A percentile compares a stretch with the other conserved stretches of the same genome.
phyloP scores from a whole-genome alignment of 2,797 vertebrate species.

The Decapterus maruadsi region DNA sequence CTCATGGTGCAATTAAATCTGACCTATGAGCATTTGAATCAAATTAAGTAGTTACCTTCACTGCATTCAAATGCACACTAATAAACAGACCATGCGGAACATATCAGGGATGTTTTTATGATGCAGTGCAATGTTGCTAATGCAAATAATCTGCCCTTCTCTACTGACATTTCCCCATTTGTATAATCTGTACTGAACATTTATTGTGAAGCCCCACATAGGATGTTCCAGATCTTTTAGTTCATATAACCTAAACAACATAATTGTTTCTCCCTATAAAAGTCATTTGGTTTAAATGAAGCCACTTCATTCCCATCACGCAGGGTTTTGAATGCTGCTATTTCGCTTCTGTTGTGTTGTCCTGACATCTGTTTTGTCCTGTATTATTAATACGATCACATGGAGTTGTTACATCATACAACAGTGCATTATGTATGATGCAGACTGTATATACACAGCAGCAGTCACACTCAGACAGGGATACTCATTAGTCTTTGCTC shows the following conservation, averaged over 20 bases:
- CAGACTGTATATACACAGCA: not conserved
- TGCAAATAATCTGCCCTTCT: not conserved
- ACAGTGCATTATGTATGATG: not conserved
- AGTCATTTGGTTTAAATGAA: no score
- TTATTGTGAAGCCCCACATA: not conserved
- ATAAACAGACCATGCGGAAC: not conserved
- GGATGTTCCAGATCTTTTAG: no score
- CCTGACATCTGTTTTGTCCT: constrained; percentile 12
- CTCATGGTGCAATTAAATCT: not conserved
- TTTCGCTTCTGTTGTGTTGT: not conserved
- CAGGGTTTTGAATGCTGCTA: not conserved
- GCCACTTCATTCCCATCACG: no score
- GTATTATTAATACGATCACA: constrained; percentile 12
- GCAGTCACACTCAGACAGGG: not conserved
- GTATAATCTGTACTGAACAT: not conserved
- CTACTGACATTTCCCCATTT: not conserved
- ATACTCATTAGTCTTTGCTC: not conserved
- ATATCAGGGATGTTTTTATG: not conserved
- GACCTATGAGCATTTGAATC: not conserved
- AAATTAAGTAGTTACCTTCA: not conserved
- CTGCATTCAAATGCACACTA: not conserved
- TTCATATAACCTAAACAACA: not conserved
- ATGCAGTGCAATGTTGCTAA: not conserved
- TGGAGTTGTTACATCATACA: not conserved
- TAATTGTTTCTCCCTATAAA: not conserved